phyloP scores from a whole-genome alignment of 2,888 invertebrate genomes.

The Notocelia uddmanniana region DNA sequence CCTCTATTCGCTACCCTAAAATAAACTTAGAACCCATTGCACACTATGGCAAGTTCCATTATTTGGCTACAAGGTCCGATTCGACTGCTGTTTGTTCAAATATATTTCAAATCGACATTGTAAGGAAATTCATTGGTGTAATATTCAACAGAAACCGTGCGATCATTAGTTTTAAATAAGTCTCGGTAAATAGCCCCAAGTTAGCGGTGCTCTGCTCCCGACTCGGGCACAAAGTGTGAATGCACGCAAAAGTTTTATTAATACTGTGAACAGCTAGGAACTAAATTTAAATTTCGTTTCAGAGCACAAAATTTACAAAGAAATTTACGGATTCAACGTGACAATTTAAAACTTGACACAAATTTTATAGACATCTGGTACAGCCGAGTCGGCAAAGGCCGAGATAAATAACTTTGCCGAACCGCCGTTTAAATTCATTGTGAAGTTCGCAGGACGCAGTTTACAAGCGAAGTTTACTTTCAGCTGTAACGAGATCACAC shows the following conservation, averaged over 20 bases:
- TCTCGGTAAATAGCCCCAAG: constrained; percentile 57
- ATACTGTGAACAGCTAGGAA: constrained; percentile 56
- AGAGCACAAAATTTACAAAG: constrained; percentile 43
- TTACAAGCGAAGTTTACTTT: constrained; percentile 64
- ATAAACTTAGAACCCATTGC: constrained; percentile 50
- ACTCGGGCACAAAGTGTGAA: constrained; percentile 56
- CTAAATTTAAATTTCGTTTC: constrained; percentile 52
- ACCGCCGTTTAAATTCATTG: constrained; percentile 40
- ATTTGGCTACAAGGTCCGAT: constrained; percentile 1
- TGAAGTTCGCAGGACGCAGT: constrained; percentile 51
- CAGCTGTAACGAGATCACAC: constrained; percentile 56
- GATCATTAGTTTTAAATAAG: constrained; percentile 53
- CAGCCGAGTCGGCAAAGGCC: constrained; percentile 28
- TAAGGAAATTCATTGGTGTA: not conserved
- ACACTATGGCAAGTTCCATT: constrained; percentile 34
- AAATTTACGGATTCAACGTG: constrained; percentile 44
- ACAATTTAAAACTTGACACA: constrained; percentile 47
- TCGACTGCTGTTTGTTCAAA: constrained; percentile 1
- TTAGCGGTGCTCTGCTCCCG: constrained; percentile 54
- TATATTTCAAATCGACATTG: constrained; percentile 7
- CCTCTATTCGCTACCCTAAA: constrained; percentile 49
- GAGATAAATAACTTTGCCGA: constrained; percentile 40
- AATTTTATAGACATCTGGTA: constrained; percentile 45
- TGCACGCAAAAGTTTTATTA: constrained; percentile 65
- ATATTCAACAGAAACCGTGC: constrained; percentile 1